Evolutionary conservation across 1,140 invertebrate genomes (phyloP), one percentile per base, ranked within the genome.

Genomic region (Drosophila arawakana): DNA sequence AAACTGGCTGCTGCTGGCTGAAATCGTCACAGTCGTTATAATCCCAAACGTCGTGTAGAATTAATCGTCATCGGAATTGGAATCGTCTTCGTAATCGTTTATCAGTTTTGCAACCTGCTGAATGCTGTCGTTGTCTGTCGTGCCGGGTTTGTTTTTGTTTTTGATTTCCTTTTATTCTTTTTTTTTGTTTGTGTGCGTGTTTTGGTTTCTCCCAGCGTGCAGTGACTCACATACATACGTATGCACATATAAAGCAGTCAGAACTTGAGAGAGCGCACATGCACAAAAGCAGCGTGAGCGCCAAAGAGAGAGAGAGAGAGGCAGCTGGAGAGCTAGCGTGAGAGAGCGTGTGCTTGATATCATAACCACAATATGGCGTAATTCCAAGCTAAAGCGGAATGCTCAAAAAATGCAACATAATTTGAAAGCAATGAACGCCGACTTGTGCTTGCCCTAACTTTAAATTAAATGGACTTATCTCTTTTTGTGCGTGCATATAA

Each of bases 121-220:
- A 58, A 69, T 57, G 52, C 68, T 55, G 47, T 41, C 41, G 59
- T n/a, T 13, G 54, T 58, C 60, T 59, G 15, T 70, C 18, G 43
- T 9, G 73, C 73, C 73, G 73, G 69, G 50, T 71, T 71, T 62
- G 58, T 62, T 39, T 65, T 75, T 50, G 60, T 58, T 63, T 63
- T 35, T 30, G 25, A 5, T 30, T 30, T 30, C 25, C 25, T 30
- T 30, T 30, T 30, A 30, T 30, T 30, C 25, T 58, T 21, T 37
- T 25, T 25, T 25, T 59, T 8, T 41, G 35, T 39, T 6, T 49
- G 39, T 69, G 43, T 41, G 39, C 60, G 10, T 43, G 62, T 60
- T 59, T 60, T 50, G 59, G 67, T 71, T 63, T 63, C 50, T 57
- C 49, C 43, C 41, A 55, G 60, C 68, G 34, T 60, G 44, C 30